Evolutionary conservation across 1,140 invertebrate species (phyloP).

Genomic region (Heliconius melpomene): DNA sequence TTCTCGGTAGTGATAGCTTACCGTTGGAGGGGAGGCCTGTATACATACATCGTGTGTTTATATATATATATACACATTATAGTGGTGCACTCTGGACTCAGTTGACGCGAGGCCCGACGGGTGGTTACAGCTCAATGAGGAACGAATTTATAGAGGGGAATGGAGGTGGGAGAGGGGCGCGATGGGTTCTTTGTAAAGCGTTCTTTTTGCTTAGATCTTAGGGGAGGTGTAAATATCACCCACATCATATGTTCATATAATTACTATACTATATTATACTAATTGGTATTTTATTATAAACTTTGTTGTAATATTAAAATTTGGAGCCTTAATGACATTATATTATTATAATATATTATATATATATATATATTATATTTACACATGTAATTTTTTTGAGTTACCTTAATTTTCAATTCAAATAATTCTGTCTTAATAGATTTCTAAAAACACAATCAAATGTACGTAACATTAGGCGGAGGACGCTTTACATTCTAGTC

Average conservation of each 20-base stretch:
- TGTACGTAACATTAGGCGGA: constrained; percentile 15
- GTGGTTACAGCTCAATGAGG: neutral
- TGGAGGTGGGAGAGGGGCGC: constrained; percentile 16
- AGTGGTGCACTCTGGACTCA: constrained; percentile 58
- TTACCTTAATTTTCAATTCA: neutral
- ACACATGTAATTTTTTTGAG: neutral
- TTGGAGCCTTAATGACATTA: neutral
- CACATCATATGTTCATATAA: neutral
- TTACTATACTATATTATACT: neutral
- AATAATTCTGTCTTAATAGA: neutral
- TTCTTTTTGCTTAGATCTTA: constrained; percentile 25
- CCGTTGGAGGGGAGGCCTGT: constrained; percentile 41
- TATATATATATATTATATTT: neutral
- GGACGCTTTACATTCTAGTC: constrained; percentile 50
- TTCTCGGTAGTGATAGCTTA: constrained; percentile 52
- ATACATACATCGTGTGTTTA: constrained; percentile 41
- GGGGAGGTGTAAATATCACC: neutral
- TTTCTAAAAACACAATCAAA: neutral
- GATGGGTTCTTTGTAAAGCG: constrained; percentile 47
- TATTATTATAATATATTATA: neutral
- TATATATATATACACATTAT: constrained; percentile 21
- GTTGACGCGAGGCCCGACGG: constrained; percentile 39
- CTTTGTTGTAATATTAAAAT: neutral
- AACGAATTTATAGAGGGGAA: too few species aligned
- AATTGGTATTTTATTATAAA: neutral